phyloP scores from a whole-genome alignment of 2,113 vertebrate species.

The Antechinus stuartii region DNA sequence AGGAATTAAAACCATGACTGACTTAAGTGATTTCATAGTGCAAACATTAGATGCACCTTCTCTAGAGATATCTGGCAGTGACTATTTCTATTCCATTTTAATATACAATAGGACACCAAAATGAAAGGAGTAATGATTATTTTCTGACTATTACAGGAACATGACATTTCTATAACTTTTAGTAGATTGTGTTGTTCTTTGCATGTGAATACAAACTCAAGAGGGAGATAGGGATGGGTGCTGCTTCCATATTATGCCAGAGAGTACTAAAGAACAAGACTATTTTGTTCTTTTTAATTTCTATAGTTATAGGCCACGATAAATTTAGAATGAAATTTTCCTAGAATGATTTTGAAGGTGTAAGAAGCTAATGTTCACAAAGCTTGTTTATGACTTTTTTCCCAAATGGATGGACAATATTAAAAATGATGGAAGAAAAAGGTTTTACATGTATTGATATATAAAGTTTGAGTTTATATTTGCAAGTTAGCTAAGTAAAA shows the following conservation, averaged over 20 bases:
- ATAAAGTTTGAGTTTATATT: no score
- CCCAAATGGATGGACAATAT: background rate
- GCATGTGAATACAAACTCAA: no score
- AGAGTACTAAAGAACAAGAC: background rate
- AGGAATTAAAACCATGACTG: background rate
- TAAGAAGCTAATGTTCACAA: background rate
- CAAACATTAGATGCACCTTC: background rate
- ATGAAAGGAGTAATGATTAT: background rate
- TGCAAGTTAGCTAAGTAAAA: background rate
- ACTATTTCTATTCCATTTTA: background rate
- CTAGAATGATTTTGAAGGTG: background rate
- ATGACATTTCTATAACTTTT: background rate
- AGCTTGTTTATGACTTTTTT: background rate
- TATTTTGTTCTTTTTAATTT: background rate
- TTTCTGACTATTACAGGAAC: background rate
- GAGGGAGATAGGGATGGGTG: background rate
- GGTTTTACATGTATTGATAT: background rate
- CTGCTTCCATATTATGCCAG: background rate
- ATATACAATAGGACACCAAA: background rate
- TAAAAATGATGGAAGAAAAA: background rate
- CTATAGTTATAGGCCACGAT: background rate
- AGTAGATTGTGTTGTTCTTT: background rate
- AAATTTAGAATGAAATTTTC: background rate
- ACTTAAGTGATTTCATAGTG: background rate
- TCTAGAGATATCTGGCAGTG: background rate